Percentiles rank a stretch among this genome's conserved stretches.
These are phyloP conservation scores for Pectinophora gossypiella DNA, from an alignment of 1,140 invertebrate genomes.

Conservation along the genomic window DNA sequence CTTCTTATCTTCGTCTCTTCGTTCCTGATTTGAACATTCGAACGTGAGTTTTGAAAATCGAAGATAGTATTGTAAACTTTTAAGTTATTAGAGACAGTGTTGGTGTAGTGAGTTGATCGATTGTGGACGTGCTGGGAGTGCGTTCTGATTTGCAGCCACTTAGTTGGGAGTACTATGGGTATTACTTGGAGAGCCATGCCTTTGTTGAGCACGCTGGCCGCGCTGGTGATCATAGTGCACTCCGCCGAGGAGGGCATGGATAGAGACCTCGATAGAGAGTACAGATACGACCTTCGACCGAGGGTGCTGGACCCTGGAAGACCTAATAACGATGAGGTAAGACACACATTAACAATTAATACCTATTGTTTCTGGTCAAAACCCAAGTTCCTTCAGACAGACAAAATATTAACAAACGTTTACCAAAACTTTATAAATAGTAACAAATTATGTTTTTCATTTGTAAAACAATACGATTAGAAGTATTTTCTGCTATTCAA, in stretches of 20 bases:
- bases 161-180: conserved; percentile 58
- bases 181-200: conserved; percentile 50
- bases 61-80: no score
- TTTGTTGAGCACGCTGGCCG: conserved; percentile 60
- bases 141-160: conserved; percentile 13
- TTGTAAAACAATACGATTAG: no score
- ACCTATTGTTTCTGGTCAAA: no score
- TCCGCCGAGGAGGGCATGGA: conserved; percentile 50
- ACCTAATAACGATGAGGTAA: conserved; percentile 48
- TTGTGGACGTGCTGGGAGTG: conserved; percentile 27
- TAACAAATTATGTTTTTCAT: no score
- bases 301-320: conserved; percentile 34
- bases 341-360: conserved; percentile 5
- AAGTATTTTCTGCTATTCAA: no score
- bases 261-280: conserved; percentile 19
- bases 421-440: no score
- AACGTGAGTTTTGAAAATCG: conserved; percentile 12
- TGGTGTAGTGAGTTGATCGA: conserved; percentile 12
- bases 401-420: no score
- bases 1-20: conserved; percentile 35
- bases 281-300: conserved; percentile 34
- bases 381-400: no score
- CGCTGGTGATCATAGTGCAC: conserved; percentile 62
- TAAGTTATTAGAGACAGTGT: conserved; percentile 9
- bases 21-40: conserved; percentile 24